These are phyloP conservation scores for Epinephelus lanceolatus DNA, from an alignment of 2,113 vertebrate species.

Conservation along the genomic window DNA sequence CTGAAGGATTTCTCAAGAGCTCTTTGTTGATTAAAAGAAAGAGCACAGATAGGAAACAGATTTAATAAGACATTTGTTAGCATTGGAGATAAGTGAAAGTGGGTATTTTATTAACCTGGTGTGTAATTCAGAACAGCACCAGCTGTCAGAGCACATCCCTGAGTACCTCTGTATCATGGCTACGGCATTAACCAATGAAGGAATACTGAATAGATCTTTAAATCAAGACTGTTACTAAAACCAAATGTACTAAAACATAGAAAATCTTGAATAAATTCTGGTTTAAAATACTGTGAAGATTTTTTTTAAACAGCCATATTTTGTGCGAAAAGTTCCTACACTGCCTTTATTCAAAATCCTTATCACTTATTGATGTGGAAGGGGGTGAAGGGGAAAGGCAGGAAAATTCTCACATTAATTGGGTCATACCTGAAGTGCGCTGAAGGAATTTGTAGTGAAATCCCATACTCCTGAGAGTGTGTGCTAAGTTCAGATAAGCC, in stretches of 20 bases:
- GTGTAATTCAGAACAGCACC: background rate
- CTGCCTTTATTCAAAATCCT: constrained; percentile 61
- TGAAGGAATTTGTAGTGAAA: constrained; percentile 80
- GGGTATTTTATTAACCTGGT: background rate
- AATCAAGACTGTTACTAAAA: background rate
- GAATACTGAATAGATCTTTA: background rate
- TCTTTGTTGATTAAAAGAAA: background rate
- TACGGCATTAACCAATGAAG: background rate
- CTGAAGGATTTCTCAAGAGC: background rate
- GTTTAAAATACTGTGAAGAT: constrained; percentile 1
- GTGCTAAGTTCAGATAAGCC: constrained; percentile 86
- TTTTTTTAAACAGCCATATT: constrained; percentile 13
- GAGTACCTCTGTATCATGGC: background rate
- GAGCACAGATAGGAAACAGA: background rate
- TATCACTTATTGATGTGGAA: constrained; percentile 77
- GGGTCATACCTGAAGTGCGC: constrained; percentile 83
- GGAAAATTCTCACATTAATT: constrained; percentile 81
- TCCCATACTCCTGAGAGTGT: constrained; percentile 80
- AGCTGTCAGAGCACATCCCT: background rate
- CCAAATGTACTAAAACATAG: background rate
- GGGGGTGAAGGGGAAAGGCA: constrained; percentile 64
- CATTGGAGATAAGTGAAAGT: background rate
- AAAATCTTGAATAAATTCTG: background rate
- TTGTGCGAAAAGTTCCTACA: constrained; percentile 49
- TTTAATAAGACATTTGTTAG: background rate